These are phyloP conservation scores for Burhinus bistriatus DNA, from an alignment of 2,113 vertebrate species.

Conservation along the genomic window DNA sequence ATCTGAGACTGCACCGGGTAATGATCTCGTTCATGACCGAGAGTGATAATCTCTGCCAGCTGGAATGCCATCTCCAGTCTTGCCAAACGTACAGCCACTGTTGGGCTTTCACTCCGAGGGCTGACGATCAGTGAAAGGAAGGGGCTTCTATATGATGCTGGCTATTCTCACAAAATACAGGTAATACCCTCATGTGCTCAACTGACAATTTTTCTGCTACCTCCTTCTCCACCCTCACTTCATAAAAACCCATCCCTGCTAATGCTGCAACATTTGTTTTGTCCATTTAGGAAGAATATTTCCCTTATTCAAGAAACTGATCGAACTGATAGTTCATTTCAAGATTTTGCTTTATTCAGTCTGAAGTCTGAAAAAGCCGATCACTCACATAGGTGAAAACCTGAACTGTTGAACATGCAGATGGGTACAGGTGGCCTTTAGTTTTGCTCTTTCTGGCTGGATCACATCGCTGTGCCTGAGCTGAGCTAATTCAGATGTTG, in stretches of 20 bases:
- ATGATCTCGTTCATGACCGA: neutral
- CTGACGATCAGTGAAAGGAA: neutral
- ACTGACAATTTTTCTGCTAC: neutral
- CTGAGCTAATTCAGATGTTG: neutral
- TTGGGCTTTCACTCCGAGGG: accelerated
- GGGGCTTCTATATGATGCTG: neutral
- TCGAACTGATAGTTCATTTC: neutral
- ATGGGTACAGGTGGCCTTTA: neutral
- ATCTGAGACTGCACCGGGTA: neutral
- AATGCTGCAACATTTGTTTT: neutral
- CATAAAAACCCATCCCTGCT: neutral
- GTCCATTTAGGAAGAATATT: neutral
- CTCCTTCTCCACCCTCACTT: neutral
- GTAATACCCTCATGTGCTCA: neutral
- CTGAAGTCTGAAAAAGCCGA: neutral
- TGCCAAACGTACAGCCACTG: accelerated
- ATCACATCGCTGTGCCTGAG: neutral
- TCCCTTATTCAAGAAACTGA: neutral
- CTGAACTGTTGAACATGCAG: neutral
- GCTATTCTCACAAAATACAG: neutral
- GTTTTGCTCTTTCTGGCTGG: neutral
- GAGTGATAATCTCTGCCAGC: neutral
- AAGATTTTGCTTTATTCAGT: neutral
- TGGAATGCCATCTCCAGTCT: neutral
- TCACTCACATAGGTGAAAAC: neutral